Evolutionary conservation across 1,140 invertebrate genomes (phyloP).

Genomic region (Bradynema listronoti): DNA sequence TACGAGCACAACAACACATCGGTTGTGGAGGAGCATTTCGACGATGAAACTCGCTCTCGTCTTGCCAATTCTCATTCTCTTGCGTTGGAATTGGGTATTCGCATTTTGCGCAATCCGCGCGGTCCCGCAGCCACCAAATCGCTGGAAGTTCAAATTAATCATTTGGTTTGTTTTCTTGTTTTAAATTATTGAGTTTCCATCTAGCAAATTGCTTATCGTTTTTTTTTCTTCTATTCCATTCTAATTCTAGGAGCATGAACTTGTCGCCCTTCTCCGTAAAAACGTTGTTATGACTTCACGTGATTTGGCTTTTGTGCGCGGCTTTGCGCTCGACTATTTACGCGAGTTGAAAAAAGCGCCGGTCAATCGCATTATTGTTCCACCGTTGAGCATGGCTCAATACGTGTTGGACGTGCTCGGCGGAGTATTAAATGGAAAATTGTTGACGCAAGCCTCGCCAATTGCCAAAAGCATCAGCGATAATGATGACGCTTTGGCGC

Average conservation of each 20-base stretch:
- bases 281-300: not conserved
- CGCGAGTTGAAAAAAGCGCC: not conserved
- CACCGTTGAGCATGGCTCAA: constrained; percentile 26
- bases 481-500: constrained; percentile 12
- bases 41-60: not conserved
- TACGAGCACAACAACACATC: too few species aligned
- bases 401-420: constrained; percentile 30
- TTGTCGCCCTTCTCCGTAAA: constrained; percentile 14
- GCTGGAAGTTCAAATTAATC: constrained; percentile 37
- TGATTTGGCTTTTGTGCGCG: constrained; percentile 23
- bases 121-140: constrained; percentile 35
- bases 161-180: constrained; percentile 15
- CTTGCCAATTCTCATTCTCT: not conserved
- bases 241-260: constrained; percentile 18
- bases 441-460: too few species aligned
- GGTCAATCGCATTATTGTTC: constrained; percentile 14
- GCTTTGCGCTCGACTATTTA: constrained; percentile 19
- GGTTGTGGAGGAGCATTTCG: too few species aligned
- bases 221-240: not conserved
- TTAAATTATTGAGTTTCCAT: not conserved
- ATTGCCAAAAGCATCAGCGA: too few species aligned
- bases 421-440: too few species aligned
- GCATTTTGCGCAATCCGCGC: constrained; percentile 18
- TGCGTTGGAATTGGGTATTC: constrained; percentile 26
- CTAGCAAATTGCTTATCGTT: too few species aligned